phyloP scores from a whole-genome alignment of 1,140 invertebrate genomes.

The Palaemon carinicauda region DNA sequence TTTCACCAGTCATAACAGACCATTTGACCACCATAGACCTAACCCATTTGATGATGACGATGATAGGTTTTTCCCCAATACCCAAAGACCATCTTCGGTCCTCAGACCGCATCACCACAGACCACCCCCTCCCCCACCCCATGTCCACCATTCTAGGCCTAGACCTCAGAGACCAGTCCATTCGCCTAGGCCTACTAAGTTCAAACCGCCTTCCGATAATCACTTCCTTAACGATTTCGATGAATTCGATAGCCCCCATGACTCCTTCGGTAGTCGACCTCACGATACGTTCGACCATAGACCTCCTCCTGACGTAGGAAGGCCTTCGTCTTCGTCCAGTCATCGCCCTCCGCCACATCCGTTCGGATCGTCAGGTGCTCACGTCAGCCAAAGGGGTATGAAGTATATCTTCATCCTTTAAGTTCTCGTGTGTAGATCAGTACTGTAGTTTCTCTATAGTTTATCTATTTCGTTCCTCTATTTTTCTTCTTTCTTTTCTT shows the following conservation, averaged over 20 bases:
- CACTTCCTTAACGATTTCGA: conserved; percentile 33
- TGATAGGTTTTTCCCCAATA: conserved; percentile 34
- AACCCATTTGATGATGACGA: conserved; percentile 21
- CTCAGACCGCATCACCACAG: conserved; percentile 60
- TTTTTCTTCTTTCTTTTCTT: too few species aligned
- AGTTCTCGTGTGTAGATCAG: too few species aligned
- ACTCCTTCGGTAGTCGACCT: conserved; percentile 9
- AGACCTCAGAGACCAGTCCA: not conserved
- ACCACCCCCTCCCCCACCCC: conserved; percentile 48
- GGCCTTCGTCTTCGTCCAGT: not conserved
- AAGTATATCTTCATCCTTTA: not conserved
- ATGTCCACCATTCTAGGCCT: conserved; percentile 18
- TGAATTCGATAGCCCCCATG: conserved; percentile 16
- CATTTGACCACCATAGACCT: conserved; percentile 22
- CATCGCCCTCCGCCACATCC: not conserved
- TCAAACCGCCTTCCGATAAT: not conserved
- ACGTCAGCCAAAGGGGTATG: conserved; percentile 1
- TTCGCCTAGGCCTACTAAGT: too few species aligned
- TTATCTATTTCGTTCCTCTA: too few species aligned
- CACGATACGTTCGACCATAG: conserved; percentile 20
- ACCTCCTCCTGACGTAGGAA: conserved; percentile 27
- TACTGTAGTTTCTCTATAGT: too few species aligned
- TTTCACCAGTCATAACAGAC: conserved; percentile 15
- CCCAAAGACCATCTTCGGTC: conserved; percentile 49
- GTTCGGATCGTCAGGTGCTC: not conserved